phyloP scores from a whole-genome alignment of 1,140 invertebrate species.

The Lordiphosa stackelbergi region DNA sequence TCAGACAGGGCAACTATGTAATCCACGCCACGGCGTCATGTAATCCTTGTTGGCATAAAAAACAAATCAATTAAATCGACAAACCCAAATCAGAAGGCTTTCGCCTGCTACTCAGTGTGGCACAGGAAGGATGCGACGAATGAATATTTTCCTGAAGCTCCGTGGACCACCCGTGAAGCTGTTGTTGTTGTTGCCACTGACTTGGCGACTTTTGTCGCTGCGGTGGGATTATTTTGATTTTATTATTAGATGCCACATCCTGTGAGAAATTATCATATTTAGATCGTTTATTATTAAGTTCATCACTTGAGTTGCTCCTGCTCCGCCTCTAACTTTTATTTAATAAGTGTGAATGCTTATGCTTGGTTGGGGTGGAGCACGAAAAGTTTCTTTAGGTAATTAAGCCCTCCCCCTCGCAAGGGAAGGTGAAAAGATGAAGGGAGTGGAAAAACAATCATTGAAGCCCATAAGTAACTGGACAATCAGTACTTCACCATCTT shows the following conservation, averaged over 20 bases:
- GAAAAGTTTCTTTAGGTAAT: conserved; percentile 30
- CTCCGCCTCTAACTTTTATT: conserved; percentile 3
- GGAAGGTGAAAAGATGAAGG: not conserved
- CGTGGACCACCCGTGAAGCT: conserved; percentile 47
- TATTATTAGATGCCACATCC: conserved; percentile 77
- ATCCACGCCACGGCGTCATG: conserved; percentile 62
- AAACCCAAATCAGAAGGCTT: conserved; percentile 50
- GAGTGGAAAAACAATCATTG: conserved; percentile 59
- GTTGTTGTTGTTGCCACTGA: conserved; percentile 48
- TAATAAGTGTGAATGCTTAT: conserved; percentile 58
- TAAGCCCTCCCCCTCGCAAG: conserved; percentile 7
- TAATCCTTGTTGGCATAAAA: conserved; percentile 77
- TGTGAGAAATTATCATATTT: conserved; percentile 78
- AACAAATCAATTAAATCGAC: conserved; percentile 77
- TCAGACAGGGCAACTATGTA: conserved; percentile 43
- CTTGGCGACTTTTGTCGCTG: conserved; percentile 41
- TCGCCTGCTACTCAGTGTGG: conserved; percentile 22
- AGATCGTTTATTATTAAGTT: conserved; percentile 78
- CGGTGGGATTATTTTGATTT: conserved; percentile 76
- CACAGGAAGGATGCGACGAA: conserved; percentile 76
- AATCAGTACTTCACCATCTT: conserved; percentile 53
- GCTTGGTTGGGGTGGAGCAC: conserved; percentile 24
- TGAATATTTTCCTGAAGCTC: conserved; percentile 70
- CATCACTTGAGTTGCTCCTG: conserved; percentile 59
- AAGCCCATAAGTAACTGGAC: conserved; percentile 59